Percentiles rank a stretch among this genome's conserved stretches.
These are phyloP conservation scores for Homarus americanus DNA, from an alignment of 1,140 invertebrate species.

Conservation along the genomic window DNA sequence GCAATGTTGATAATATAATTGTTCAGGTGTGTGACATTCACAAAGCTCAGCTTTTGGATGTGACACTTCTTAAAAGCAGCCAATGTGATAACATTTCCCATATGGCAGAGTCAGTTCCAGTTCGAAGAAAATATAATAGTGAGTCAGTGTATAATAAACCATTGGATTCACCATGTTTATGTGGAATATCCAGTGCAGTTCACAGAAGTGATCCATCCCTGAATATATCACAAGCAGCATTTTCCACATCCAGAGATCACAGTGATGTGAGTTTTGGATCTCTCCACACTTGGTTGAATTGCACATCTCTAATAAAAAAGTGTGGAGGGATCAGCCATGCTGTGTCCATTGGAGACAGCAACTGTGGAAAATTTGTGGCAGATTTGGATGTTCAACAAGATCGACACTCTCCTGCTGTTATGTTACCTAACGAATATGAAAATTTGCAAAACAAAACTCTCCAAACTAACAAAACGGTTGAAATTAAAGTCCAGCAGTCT, in stretches of 20 bases:
- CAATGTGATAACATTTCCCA: not conserved
- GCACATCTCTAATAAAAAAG: not conserved
- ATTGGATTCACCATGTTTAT: not conserved
- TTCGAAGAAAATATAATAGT: not conserved
- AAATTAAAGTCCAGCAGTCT: not conserved
- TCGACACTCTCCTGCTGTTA: not conserved
- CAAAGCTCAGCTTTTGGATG: constrained; percentile 7
- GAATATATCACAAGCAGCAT: not conserved
- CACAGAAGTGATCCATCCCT: not conserved
- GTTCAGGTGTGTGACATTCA: constrained; percentile 23
- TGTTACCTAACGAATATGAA: too few species aligned
- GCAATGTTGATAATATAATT: not conserved
- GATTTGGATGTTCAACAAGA: not conserved
- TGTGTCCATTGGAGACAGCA: not conserved
- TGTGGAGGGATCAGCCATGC: not conserved
- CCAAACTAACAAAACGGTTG: too few species aligned
- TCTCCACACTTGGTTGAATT: not conserved
- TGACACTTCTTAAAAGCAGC: not conserved
- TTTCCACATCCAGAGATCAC: not conserved
- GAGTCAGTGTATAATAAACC: not conserved
- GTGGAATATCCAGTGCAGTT: not conserved
- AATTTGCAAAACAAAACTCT: too few species aligned
- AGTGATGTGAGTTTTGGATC: not conserved
- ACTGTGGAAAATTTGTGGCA: not conserved
- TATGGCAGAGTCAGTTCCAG: not conserved